These are phyloP conservation scores for Anolis sagrei DNA, from an alignment of 2,113 vertebrate genomes.

Conservation along the genomic window DNA sequence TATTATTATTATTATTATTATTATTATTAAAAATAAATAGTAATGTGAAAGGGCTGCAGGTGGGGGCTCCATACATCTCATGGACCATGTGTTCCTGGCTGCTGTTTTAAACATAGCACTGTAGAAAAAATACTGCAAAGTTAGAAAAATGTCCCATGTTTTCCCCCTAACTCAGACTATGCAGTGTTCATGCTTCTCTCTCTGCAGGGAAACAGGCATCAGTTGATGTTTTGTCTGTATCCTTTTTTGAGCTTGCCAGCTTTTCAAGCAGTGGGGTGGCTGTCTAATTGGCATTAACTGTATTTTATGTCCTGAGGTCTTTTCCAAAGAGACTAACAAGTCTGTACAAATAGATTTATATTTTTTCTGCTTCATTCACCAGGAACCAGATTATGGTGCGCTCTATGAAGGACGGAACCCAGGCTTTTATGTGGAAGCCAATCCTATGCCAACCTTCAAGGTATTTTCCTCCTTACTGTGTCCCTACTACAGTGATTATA, in stretches of 20 bases:
- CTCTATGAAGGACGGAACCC: conserved; percentile 95
- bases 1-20: no score
- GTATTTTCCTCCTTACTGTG: conserved; percentile 66
- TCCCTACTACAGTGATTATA: not conserved
- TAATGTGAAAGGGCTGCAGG: no score
- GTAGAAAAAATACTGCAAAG: not conserved
- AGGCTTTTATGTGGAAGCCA: conserved; percentile 97
- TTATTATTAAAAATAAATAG: no score
- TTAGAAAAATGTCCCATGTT: not conserved
- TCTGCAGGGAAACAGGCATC: not conserved
- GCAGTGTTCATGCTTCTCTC: not conserved
- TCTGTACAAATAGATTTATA: not conserved
- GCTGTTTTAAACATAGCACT: not conserved
- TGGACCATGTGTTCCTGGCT: not conserved
- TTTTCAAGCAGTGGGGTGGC: not conserved
- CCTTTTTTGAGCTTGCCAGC: not conserved
- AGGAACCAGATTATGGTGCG: conserved; percentile 97
- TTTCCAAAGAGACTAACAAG: accelerated
- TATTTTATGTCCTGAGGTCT: not conserved
- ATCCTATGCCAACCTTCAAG: conserved; percentile 98
- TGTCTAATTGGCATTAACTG: not conserved
- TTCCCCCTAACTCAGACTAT: not conserved
- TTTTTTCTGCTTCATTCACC: conserved; percentile 32
- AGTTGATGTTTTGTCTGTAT: not conserved
- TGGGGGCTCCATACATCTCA: no score